phyloP scores from a whole-genome alignment of 1,140 invertebrate genomes.

The Oryzaephilus surinamensis region DNA sequence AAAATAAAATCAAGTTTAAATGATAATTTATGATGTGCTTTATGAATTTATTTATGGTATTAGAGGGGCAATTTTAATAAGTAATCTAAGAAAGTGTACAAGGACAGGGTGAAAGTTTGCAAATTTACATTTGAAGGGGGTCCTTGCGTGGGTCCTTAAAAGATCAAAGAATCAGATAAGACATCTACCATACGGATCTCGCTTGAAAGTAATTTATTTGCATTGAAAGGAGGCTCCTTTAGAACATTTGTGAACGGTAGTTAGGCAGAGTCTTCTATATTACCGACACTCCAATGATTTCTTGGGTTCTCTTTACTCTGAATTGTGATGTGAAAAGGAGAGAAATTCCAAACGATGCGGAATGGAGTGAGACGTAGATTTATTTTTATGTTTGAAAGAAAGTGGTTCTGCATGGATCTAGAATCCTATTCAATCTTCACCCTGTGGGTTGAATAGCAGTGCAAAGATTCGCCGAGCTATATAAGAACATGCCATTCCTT shows the following conservation, averaged over 20 bases:
- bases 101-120: slow-evolving; percentile 4
- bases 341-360: neutral
- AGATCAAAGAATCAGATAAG: slow-evolving; percentile 15
- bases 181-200: slow-evolving; percentile 12
- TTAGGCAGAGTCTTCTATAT: slow-evolving; percentile 11
- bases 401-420: slow-evolving; percentile 5
- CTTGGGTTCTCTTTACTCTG: slow-evolving; percentile 8
- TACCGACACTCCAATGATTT: slow-evolving; percentile 9
- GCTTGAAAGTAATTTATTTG: slow-evolving; percentile 15
- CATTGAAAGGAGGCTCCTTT: slow-evolving; percentile 12
- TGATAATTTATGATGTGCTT: too few species aligned
- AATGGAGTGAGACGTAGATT: slow-evolving; percentile 6
- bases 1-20: too few species aligned
- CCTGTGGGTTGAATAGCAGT: slow-evolving; percentile 6
- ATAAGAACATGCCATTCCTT: too few species aligned
- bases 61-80: too few species aligned
- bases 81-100: neutral
- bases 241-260: slow-evolving; percentile 13
- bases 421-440: slow-evolving; percentile 9
- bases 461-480: slow-evolving; percentile 8
- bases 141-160: slow-evolving; percentile 7
- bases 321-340: neutral
- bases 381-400: slow-evolving; percentile 8
- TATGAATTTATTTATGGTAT: too few species aligned
- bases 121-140: slow-evolving; percentile 13